phyloP scores from a whole-genome alignment of 1,140 invertebrate genomes.

The Drosophila sp. region DNA sequence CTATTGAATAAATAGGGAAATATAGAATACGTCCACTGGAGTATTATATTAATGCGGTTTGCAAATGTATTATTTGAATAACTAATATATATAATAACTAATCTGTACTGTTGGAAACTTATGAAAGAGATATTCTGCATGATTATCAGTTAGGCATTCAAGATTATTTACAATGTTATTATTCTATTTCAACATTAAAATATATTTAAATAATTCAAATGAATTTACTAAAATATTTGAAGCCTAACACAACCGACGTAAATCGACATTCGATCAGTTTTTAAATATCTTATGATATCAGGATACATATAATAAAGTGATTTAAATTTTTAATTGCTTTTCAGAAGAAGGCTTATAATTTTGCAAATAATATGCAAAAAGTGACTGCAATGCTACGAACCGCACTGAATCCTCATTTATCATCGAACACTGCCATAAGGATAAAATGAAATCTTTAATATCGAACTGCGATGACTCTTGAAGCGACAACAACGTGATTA shows the following conservation, averaged over 20 bases:
- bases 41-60: background rate
- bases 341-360: background rate
- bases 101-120: background rate
- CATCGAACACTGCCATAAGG: slow-evolving; percentile 20
- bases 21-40: background rate
- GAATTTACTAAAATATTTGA: background rate
- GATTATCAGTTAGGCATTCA: too few species aligned
- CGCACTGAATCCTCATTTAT: slow-evolving; percentile 29
- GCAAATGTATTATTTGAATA: background rate
- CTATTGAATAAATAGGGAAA: background rate
- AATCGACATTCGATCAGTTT: too few species aligned
- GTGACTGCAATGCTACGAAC: background rate
- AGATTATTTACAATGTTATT: too few species aligned
- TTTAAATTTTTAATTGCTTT: too few species aligned
- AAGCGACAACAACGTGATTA: slow-evolving; percentile 62
- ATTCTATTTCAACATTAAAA: too few species aligned
- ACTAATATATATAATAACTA: background rate
- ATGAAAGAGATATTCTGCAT: too few species aligned
- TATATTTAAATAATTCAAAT: too few species aligned
- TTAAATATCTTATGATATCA: too few species aligned
- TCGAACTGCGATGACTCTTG: slow-evolving; percentile 30
- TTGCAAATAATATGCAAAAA: slow-evolving; percentile 2
- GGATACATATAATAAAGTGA: too few species aligned
- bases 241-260: background rate
- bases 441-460: slow-evolving; percentile 28